These are phyloP conservation scores for Andrena camellia DNA, from an alignment of 2,888 invertebrate genomes.

Conservation along the genomic window DNA sequence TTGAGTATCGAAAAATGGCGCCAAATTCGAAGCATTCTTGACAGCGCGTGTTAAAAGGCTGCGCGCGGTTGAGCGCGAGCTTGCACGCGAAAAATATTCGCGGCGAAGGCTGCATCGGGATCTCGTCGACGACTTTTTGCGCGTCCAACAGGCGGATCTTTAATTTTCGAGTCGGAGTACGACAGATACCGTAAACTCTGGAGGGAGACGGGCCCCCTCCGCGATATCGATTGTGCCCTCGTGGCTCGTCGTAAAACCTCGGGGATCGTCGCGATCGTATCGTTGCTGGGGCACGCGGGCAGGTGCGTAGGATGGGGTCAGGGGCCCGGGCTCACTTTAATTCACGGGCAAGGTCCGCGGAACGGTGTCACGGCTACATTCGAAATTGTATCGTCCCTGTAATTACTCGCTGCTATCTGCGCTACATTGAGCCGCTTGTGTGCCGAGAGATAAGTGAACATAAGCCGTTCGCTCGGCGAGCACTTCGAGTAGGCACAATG, in stretches of 20 bases:
- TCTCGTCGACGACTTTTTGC: constrained; percentile 12
- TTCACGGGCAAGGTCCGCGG: constrained; percentile 50
- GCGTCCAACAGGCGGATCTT: constrained; percentile 30
- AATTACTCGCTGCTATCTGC: constrained; percentile 6
- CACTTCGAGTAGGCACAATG: too few species aligned
- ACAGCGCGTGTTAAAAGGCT: background rate
- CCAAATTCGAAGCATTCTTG: background rate
- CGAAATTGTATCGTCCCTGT: constrained; percentile 28
- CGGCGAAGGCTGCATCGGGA: background rate
- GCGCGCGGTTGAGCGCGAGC: background rate
- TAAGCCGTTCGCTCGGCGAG: too few species aligned
- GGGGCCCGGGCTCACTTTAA: constrained; percentile 36
- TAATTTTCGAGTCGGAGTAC: constrained; percentile 54
- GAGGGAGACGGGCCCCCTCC: constrained; percentile 38
- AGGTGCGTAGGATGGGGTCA: constrained; percentile 64
- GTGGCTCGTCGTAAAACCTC: constrained; percentile 68
- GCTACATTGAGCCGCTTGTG: background rate
- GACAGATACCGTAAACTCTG: constrained; percentile 56
- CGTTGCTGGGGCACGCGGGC: constrained; percentile 41
- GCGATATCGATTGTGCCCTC: constrained; percentile 68
- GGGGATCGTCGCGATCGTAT: constrained; percentile 63
- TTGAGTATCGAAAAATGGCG: background rate
- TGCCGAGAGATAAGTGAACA: too few species aligned
- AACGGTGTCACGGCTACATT: constrained; percentile 48
- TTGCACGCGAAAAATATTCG: constrained; percentile 6